Evolutionary conservation across 2,888 invertebrate genomes (phyloP).

Genomic region (Hydriomena furcata): DNA sequence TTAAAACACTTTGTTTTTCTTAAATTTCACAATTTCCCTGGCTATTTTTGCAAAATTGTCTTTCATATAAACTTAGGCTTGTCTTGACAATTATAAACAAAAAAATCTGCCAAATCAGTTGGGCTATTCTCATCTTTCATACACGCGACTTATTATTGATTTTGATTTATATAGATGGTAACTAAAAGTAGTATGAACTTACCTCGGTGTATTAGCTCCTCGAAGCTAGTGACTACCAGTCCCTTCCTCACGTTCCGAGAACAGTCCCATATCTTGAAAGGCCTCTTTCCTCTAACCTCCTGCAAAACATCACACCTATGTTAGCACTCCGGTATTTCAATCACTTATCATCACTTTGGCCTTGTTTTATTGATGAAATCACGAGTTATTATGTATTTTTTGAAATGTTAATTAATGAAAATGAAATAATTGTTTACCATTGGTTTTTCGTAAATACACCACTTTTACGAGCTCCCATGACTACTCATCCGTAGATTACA

Average conservation of each 20-base stretch:
- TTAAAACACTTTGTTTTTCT: too few relatives aligned
- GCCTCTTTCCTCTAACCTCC: conserved; percentile 98
- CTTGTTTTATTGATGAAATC: too few relatives aligned
- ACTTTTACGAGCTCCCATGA: conserved; percentile 36
- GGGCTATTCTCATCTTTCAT: too few relatives aligned
- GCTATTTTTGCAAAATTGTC: too few relatives aligned
- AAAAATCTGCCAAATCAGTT: too few relatives aligned
- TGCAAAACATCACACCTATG: conserved; percentile 70
- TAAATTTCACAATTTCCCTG: too few relatives aligned
- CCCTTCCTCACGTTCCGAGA: conserved; percentile 96
- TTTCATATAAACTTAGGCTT: too few relatives aligned
- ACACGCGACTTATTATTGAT: too few relatives aligned
- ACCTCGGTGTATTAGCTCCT: conserved; percentile 93
- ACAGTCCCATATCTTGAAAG: conserved; percentile 98
- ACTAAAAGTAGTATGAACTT: too few relatives aligned
- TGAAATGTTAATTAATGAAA: neutral
- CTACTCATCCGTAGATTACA: conserved; percentile 30
- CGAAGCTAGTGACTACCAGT: conserved; percentile 95
- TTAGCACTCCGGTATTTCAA: conserved; percentile 6
- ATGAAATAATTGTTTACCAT: conserved; percentile 31
- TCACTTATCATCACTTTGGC: neutral
- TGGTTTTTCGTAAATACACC: conserved; percentile 36
- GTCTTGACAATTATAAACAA: too few relatives aligned
- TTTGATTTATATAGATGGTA: too few relatives aligned
- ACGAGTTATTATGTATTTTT: too few relatives aligned